A percentile compares a stretch with the other conserved stretches of the same genome.
phyloP scores from a whole-genome alignment of 1,140 invertebrate genomes.

The Heliothis virescens region DNA sequence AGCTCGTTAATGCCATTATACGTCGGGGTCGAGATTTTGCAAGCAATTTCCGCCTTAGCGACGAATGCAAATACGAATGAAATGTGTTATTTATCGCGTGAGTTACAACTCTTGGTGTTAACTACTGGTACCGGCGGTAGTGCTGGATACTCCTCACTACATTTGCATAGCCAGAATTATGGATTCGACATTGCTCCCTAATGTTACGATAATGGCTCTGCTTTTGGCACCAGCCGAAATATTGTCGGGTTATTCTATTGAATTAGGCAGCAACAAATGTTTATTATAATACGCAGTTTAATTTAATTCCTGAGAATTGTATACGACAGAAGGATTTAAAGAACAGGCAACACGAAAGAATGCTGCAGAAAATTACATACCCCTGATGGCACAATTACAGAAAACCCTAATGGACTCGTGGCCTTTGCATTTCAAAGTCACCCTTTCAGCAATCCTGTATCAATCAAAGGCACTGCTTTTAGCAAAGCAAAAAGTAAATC shows the following conservation, averaged over 20 bases:
- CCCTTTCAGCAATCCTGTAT: too few relatives aligned
- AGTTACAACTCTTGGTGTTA: conserved; percentile 51
- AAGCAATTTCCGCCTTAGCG: conserved; percentile 78
- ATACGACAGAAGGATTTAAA: too few relatives aligned
- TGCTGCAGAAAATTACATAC: too few relatives aligned
- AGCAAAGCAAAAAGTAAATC: too few relatives aligned
- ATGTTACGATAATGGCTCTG: conserved; percentile 36
- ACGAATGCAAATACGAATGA: conserved; percentile 77
- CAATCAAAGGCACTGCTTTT: too few relatives aligned
- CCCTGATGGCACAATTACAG: too few relatives aligned
- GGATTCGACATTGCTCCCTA: conserved; percentile 40
- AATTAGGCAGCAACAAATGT: background rate
- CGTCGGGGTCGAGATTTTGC: conserved; percentile 73
- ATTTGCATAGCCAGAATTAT: conserved; percentile 55
- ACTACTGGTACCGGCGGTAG: conserved; percentile 42
- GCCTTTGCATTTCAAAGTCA: too few relatives aligned
- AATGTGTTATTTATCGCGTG: conserved; percentile 79
- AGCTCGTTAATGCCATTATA: conserved; percentile 49
- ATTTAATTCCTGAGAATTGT: too few relatives aligned
- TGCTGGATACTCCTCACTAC: conserved; percentile 15
- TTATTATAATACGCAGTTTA: too few relatives aligned
- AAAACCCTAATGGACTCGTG: too few relatives aligned
- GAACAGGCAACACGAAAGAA: too few relatives aligned
- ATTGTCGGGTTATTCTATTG: background rate
- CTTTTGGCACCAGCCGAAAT: conserved; percentile 25